Evolutionary conservation across 2,888 invertebrate species (phyloP).

Genomic region (Hemistola chrysoprasaria): DNA sequence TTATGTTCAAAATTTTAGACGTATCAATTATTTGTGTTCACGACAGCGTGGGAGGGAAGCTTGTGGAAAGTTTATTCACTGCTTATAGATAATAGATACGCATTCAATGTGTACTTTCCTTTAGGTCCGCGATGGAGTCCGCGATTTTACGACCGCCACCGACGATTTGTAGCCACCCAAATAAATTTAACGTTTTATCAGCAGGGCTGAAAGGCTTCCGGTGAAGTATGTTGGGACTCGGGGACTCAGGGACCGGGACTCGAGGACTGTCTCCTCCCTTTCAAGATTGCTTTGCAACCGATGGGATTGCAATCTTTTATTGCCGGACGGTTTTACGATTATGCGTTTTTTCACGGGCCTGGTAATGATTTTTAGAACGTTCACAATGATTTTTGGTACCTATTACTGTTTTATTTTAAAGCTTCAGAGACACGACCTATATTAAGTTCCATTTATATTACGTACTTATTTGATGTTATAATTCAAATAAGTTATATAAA

Average conservation of each 20-base stretch:
- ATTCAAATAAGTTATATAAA: no score
- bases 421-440: no score
- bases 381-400: not conserved
- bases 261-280: constrained; percentile 13
- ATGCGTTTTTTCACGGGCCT: constrained; percentile 14
- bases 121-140: constrained; percentile 28
- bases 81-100: not conserved
- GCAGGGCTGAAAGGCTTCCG: constrained; percentile 21
- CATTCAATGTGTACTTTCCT: constrained; percentile 19
- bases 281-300: constrained; percentile 19
- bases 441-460: no score
- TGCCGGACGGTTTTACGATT: constrained; percentile 18
- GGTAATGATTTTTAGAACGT: not conserved
- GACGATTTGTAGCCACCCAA: constrained; percentile 32
- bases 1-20: no score
- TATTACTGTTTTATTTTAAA: no score
- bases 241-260: no score
- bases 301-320: constrained; percentile 19
- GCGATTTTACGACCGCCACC: constrained; percentile 30
- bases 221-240: no score
- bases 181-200: constrained; percentile 34
- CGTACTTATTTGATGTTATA: no score
- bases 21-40: no score
- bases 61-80: constrained; percentile 2
- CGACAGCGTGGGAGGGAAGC: no score